A percentile compares a stretch with the other conserved stretches of the same genome.
These are phyloP conservation scores for Laticauda laticaudata DNA, from an alignment of 2,113 vertebrate genomes.

Conservation along the genomic window DNA sequence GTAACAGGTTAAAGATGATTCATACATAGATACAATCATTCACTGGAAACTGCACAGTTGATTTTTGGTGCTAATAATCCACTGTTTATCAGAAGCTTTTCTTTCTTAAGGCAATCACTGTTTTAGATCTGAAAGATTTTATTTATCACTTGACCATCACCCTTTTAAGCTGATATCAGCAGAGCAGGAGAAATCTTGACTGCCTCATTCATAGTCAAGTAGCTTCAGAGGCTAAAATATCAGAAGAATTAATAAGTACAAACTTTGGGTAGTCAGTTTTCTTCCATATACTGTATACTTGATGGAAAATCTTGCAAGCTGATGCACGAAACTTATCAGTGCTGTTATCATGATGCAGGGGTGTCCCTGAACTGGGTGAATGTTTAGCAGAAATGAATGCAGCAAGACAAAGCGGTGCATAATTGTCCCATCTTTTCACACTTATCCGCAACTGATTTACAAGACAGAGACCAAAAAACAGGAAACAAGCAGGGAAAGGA, in stretches of 20 bases:
- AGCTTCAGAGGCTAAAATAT: not conserved
- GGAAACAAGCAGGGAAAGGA: not conserved
- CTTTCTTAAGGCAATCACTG: not conserved
- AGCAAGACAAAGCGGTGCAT: not conserved
- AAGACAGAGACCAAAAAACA: not conserved
- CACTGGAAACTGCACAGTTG: not conserved
- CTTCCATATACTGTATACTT: not conserved
- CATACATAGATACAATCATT: not conserved
- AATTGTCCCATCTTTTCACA: slow-evolving; percentile 1
- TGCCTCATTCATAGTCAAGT: not conserved
- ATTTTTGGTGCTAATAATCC: not conserved
- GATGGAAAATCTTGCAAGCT: not conserved
- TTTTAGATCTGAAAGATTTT: not conserved
- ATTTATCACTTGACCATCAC: not conserved
- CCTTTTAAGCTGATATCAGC: not conserved
- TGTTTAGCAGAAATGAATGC: not conserved
- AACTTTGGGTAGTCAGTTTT: not conserved
- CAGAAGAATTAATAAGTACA: not conserved
- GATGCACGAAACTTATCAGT: not conserved
- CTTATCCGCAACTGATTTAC: not conserved
- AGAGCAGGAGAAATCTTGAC: not conserved
- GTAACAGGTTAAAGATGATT: not conserved
- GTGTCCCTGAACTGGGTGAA: not conserved
- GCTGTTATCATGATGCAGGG: not conserved
- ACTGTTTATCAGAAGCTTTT: not conserved